Evolutionary conservation across 2,888 invertebrate species (phyloP), one percentile per base, ranked within the genome.

Genomic region (Glaucopsyche alexis): DNA sequence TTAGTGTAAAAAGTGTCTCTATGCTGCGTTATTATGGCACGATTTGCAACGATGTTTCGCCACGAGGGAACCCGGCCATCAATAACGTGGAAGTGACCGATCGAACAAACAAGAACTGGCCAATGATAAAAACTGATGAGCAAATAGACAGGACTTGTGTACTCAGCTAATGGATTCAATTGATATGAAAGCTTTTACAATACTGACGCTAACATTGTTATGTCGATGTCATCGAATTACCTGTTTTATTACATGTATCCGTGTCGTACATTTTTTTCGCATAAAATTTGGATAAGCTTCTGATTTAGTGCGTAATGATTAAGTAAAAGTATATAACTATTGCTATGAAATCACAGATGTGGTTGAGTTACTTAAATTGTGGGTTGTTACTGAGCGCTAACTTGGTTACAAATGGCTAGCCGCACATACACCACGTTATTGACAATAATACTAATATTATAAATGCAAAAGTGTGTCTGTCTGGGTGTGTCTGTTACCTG

Each of bases 41-140:
- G 74, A 76, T 77, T 77, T 78, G 75, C 77, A 60, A 75, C 75
- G 78, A 80, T 80, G 82, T 42, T 69, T 81, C 78, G 79, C 83
- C 82, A 79, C 83, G 80, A 85, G 86, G 87, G 87, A 87, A 86
- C 85, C 83, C 82, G 83, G 83, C 88, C 89, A 91, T 91, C 92
- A 90, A 93, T 91, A 90, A 91, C 84, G 80, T 85, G 85, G 85
- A 87, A 87, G 88, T 91, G 92, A 91, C 89, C 90, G 92, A 91
- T 91, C 89, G 88, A 83, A 88, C 89, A 91, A 91, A 93, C 92
- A 91, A 82, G 82, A 84, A 89, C 88, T 87, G 85, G 85, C 85
- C 90, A 92, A 91, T 92, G 93, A 92, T 92, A 92, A 93, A 92
- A 93, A 93, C 90, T 92, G 91, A 93, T 88, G 90, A 88, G 89